These are phyloP conservation scores for Chamaetylas fuelleborni DNA, from an alignment of 2,113 vertebrate genomes.

Conservation along the genomic window DNA sequence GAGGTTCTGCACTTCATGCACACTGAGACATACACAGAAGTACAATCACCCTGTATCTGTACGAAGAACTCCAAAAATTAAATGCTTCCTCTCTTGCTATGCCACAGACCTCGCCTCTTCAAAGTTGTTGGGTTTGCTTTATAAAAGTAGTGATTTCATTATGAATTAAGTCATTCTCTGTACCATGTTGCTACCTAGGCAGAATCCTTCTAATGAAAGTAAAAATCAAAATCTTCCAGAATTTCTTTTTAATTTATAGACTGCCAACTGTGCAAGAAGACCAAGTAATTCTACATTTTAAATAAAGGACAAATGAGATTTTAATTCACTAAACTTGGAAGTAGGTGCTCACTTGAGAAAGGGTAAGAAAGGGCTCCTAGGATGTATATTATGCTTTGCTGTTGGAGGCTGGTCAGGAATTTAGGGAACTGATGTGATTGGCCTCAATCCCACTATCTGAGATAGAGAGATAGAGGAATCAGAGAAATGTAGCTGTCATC, in stretches of 20 bases:
- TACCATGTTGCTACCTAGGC: background rate
- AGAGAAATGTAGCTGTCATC: slow-evolving; percentile 8
- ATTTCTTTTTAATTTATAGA: background rate
- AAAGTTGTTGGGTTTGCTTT: background rate
- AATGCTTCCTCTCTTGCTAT: background rate
- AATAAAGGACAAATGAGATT: background rate
- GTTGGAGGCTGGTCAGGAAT: background rate
- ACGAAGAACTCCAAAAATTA: background rate
- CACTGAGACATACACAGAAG: background rate
- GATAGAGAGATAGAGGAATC: background rate
- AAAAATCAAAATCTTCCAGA: background rate
- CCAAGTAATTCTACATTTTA: background rate
- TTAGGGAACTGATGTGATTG: background rate
- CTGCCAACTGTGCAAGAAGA: background rate
- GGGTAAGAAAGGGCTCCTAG: background rate
- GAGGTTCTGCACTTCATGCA: background rate
- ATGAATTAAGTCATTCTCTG: background rate
- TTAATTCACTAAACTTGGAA: background rate
- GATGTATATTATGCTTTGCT: background rate
- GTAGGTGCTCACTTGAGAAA: background rate
- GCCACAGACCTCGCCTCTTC: background rate
- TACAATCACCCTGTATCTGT: background rate
- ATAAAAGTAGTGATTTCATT: background rate
- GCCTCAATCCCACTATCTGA: background rate
- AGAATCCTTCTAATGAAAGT: background rate